A percentile compares a stretch with the other conserved stretches of the same genome.
Evolutionary conservation across 2,113 vertebrate species (phyloP).

Genomic region (Dipodomys merriami): DNA sequence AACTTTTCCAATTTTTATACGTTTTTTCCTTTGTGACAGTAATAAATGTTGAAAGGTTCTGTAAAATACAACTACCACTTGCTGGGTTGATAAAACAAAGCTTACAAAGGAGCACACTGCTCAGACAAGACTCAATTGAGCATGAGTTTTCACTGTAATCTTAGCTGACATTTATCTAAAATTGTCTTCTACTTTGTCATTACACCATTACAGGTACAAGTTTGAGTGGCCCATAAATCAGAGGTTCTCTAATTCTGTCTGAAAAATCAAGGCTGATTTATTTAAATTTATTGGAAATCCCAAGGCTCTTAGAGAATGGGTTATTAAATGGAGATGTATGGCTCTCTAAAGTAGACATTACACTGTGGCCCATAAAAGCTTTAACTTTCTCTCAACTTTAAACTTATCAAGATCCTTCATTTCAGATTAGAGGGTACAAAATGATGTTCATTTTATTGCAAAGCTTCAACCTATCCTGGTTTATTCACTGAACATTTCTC

Average conservation of each 20-base stretch:
- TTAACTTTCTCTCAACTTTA: neutral
- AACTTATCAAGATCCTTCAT: slow-evolving; percentile 23
- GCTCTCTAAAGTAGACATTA: slow-evolving; percentile 6
- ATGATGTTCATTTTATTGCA: neutral
- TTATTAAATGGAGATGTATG: slow-evolving; percentile 74
- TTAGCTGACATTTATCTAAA: slow-evolving; percentile 77
- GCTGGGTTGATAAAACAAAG: slow-evolving; percentile 60
- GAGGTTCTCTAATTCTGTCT: slow-evolving; percentile 75
- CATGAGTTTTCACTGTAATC: slow-evolving; percentile 69
- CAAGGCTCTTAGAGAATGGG: slow-evolving; percentile 53
- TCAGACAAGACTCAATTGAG: slow-evolving; percentile 58
- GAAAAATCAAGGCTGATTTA: slow-evolving; percentile 78
- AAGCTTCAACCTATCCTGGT: slow-evolving; percentile 10
- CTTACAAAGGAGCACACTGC: slow-evolving; percentile 9
- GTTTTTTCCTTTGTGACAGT: slow-evolving; percentile 65
- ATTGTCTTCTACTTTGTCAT: slow-evolving; percentile 72
- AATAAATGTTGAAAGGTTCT: slow-evolving; percentile 72
- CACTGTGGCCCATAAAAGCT: slow-evolving; percentile 34
- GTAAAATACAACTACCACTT: slow-evolving; percentile 44
- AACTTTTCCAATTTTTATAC: slow-evolving; percentile 65
- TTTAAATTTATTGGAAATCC: slow-evolving; percentile 75
- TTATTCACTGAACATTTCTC: neutral
- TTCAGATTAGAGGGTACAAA: neutral
- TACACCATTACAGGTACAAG: slow-evolving; percentile 64
- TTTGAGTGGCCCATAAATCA: slow-evolving; percentile 74